A percentile compares a stretch with the other conserved stretches of the same genome.
Conservation (phyloP, 2,113 vertebrate genomes). For the Odobenus rosmarus region DNA sequence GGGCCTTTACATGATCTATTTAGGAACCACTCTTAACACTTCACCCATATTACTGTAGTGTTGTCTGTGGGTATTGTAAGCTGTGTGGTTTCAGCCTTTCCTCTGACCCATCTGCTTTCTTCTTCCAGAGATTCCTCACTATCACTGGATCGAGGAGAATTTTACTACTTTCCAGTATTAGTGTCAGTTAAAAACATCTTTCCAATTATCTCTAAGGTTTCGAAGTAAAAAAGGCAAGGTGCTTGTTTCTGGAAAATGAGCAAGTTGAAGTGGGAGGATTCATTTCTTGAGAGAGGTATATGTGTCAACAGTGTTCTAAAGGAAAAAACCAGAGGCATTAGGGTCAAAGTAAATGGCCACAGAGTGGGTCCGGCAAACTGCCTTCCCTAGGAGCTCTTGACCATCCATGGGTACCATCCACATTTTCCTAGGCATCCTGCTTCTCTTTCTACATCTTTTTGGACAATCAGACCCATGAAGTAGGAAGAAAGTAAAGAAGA, state of each 20-base stretch:
- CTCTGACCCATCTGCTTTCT: background rate
- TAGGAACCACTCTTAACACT: accelerated
- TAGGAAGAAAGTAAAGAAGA: background rate
- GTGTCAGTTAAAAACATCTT: background rate
- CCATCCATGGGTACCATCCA: too few species aligned
- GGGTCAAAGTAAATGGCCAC: background rate
- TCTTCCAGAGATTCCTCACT: background rate
- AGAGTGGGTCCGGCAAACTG: background rate
- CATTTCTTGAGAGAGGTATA: background rate
- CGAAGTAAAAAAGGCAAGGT: background rate
- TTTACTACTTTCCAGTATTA: background rate
- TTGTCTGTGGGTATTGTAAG: accelerated
- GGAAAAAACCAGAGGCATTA: too few species aligned
- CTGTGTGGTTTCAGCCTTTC: background rate
- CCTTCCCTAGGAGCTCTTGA: background rate
- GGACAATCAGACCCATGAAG: background rate
- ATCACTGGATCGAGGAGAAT: background rate
- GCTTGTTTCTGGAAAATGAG: background rate
- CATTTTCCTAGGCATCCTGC: background rate
- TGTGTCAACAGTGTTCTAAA: background rate
- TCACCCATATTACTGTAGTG: background rate
- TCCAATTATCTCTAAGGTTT: background rate
- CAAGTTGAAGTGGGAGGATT: background rate
- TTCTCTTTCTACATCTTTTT: background rate
- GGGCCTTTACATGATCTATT: accelerated